Conservation (phyloP, 2,113 vertebrate genomes). For the Lophochroa leadbeateri region DNA sequence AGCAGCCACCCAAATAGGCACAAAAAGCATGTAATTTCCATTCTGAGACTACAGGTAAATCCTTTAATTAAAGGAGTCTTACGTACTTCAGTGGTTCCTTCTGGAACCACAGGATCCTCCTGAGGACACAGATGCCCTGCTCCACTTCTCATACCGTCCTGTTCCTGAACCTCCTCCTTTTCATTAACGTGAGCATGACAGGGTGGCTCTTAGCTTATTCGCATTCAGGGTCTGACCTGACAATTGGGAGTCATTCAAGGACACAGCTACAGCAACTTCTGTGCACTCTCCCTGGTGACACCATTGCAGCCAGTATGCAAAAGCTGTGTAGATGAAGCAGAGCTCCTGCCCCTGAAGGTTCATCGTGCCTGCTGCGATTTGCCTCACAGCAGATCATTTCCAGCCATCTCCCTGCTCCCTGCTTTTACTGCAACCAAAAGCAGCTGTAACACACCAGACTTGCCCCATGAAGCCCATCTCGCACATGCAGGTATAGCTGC, state of each 20-base stretch:
- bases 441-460: background rate
- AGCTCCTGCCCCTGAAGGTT: background rate
- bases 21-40: background rate
- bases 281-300: background rate
- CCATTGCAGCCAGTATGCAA: background rate
- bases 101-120: constrained; percentile 31
- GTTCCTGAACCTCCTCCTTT: background rate
- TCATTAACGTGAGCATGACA: constrained; percentile 7
- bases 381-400: background rate
- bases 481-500: accelerated
- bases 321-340: background rate
- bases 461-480: background rate
- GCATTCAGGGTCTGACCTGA: background rate
- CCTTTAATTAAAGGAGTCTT: constrained; percentile 51
- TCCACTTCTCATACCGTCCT: constrained; percentile 12
- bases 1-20: background rate
- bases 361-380: accelerated
- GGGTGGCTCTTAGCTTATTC: background rate
- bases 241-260: background rate
- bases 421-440: background rate
- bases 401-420: background rate
- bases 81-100: constrained; percentile 31
- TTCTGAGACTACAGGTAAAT: constrained; percentile 22
- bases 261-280: background rate
- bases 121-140: constrained; percentile 42